These are phyloP conservation scores for Podilymbus podiceps DNA, from an alignment of 2,113 vertebrate species.

Conservation along the genomic window DNA sequence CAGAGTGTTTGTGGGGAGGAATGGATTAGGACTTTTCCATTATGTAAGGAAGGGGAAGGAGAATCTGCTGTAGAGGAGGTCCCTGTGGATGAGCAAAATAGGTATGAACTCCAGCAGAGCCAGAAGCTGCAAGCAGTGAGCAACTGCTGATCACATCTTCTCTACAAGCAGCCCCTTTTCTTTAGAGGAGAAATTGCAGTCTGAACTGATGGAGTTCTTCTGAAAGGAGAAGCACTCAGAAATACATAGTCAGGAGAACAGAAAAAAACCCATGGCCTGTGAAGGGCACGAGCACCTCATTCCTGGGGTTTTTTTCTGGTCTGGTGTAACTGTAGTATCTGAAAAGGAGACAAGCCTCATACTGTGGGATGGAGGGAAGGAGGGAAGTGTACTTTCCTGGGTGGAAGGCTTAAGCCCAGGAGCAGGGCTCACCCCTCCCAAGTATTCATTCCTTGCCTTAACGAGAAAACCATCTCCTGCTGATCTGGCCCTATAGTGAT, in stretches of 20 bases:
- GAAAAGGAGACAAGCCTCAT: neutral
- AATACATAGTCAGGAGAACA: neutral
- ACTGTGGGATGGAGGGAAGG: neutral
- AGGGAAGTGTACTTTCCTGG: neutral
- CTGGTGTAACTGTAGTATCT: neutral
- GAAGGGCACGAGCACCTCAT: neutral
- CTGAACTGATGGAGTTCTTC: neutral
- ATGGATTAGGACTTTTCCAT: neutral
- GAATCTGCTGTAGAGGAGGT: neutral
- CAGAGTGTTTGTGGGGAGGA: neutral
- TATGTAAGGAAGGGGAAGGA: neutral
- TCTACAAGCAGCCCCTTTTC: neutral
- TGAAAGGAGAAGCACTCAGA: neutral
- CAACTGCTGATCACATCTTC: neutral
- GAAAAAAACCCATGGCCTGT: accelerated
- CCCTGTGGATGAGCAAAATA: neutral
- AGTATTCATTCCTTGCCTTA: neutral
- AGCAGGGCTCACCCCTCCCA: neutral
- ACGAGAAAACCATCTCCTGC: neutral
- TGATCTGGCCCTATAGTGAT: neutral
- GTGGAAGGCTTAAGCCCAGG: neutral
- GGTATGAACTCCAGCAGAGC: neutral
- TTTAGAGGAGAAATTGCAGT: neutral
- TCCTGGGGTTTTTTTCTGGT: neutral
- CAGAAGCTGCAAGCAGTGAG: neutral